Evolutionary conservation across 2,888 invertebrate genomes (phyloP).

Genomic region (Acleris holmiana): DNA sequence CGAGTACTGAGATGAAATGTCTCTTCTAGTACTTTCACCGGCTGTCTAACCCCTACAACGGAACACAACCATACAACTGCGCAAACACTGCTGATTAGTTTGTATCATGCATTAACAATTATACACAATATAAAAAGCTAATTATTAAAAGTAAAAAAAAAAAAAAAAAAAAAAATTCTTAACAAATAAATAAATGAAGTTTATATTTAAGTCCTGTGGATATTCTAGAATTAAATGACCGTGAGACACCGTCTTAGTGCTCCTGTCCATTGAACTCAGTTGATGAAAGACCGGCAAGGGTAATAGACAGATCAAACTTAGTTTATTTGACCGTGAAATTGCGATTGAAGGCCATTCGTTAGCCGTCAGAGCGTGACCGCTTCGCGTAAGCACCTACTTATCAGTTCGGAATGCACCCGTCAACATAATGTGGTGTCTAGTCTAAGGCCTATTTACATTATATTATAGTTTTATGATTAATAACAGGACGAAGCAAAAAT

Average conservation of each 20-base stretch:
- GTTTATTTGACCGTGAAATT: constrained; percentile 39
- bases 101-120: too few species aligned
- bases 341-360: constrained; percentile 36
- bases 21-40: too few species aligned
- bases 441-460: neutral
- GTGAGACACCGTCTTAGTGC: constrained; percentile 19
- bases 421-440: constrained; percentile 7
- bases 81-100: too few species aligned
- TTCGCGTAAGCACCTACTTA: constrained; percentile 37
- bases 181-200: constrained; percentile 27
- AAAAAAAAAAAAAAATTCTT: too few species aligned
- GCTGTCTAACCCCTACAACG: too few species aligned
- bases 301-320: constrained; percentile 38
- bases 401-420: constrained; percentile 18
- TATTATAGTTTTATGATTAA: constrained; percentile 4
- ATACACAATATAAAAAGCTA: too few species aligned
- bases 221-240: constrained; percentile 26
- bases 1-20: too few species aligned
- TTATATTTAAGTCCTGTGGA: constrained; percentile 2
- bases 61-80: too few species aligned
- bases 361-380: constrained; percentile 31
- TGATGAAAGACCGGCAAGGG: constrained; percentile 22
- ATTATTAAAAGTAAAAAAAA: neutral
- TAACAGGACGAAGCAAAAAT: neutral
- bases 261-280: constrained; percentile 34